phyloP scores from a whole-genome alignment of 2,113 vertebrate genomes.

The Pelodiscus sinensis region DNA sequence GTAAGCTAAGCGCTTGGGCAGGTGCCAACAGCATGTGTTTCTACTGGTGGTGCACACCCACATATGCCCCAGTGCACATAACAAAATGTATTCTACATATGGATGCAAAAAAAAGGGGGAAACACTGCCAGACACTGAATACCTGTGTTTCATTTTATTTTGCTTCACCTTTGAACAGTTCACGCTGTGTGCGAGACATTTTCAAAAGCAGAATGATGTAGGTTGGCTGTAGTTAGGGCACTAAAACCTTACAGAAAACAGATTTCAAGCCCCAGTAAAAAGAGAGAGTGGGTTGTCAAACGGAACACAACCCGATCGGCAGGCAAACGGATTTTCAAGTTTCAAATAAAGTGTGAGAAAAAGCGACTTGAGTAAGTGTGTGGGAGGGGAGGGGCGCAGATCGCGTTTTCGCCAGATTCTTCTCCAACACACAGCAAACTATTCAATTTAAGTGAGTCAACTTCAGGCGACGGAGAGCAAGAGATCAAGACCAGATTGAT shows the following conservation, averaged over 20 bases:
- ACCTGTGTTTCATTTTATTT: not conserved
- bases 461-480: not conserved
- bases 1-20: too few species aligned
- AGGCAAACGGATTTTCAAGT: not conserved
- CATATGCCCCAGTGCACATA: too few species aligned
- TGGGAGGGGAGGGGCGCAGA: not conserved
- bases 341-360: not conserved
- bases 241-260: not conserved
- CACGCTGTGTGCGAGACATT: not conserved
- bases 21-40: too few species aligned
- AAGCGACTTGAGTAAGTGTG: not conserved
- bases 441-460: not conserved
- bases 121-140: not conserved
- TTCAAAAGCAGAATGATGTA: not conserved
- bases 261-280: accelerated
- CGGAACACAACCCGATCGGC: not conserved
- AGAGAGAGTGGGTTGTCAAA: not conserved
- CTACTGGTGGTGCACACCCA: too few species aligned
- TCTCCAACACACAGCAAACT: not conserved
- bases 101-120: too few species aligned
- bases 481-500: accelerated
- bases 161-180: not conserved
- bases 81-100: too few species aligned
- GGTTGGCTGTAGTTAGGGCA: not conserved
- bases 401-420: not conserved